phyloP scores from a whole-genome alignment of 2,113 vertebrate species.

The Urocynchramus pylzowi region DNA sequence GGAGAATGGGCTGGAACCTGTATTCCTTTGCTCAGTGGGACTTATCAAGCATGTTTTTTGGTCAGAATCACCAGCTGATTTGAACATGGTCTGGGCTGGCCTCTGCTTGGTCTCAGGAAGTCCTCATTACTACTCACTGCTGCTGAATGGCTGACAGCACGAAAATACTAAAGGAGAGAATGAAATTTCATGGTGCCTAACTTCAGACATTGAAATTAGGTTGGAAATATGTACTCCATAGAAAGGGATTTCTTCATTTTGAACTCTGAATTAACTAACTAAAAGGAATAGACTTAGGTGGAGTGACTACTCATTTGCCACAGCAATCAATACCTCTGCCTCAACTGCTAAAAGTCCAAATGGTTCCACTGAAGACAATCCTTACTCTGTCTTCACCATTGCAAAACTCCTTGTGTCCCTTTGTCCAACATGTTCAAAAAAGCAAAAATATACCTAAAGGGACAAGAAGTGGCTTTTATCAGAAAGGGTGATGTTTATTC shows the following conservation, averaged over 20 bases:
- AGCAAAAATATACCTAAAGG: neutral
- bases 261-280: neutral
- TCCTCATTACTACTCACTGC: neutral
- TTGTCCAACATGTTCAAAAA: neutral
- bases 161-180: neutral
- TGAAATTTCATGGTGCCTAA: neutral
- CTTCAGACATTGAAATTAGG: neutral
- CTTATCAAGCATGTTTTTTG: accelerated
- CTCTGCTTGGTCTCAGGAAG: neutral
- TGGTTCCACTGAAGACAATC: neutral
- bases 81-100: neutral
- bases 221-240: neutral
- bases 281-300: neutral
- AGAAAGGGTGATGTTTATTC: neutral
- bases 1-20: neutral
- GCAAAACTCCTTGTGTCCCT: neutral
- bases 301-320: neutral
- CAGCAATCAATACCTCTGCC: neutral
- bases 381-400: neutral
- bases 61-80: neutral
- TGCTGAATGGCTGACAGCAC: neutral
- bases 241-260: neutral
- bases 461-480: neutral
- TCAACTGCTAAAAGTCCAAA: neutral
- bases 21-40: neutral